Base-by-base conservation (phyloP, 2,888 invertebrate genomes). In the Plebejus anna region DNA sequence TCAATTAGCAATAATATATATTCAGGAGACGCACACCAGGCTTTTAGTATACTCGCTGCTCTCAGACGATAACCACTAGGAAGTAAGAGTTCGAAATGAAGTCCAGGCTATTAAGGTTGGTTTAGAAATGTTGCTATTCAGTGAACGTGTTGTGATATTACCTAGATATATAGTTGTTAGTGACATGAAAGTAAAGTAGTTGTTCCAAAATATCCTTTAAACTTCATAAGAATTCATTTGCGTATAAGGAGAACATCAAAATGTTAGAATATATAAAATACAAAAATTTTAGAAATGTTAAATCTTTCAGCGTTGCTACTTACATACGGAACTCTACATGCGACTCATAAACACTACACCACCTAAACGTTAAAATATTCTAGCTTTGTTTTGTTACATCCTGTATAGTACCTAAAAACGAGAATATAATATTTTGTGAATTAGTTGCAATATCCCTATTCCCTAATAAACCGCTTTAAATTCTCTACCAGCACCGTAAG, bases 1-100 rank as follows among this genome's bases (percentile, higher is more conserved):
- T 66, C 66, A 66, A 75, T 75, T 47, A 47, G 11, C 28, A 66
- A 75, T 75, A 66, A 47, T 36, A 66, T 42, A 75, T 42, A 75
- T 66, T 66, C 32, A 36, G 66, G 32, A 66, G 11, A 66, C 66
- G 5, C 32, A 13, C 32, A 66, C 36, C 13, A 36, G 32, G 32
- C 61, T 66, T 13, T 36, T 36, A 66, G 66, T 66, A 36, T 36
- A 66, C 66, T 66, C 4, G 66, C 9, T 32, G 16, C 66, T 66
- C 66, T 66, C 66, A 36, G 32, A 13, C 32, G 66, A 66, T 32
- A 3, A 66, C 66, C 13, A 66, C 66, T 66, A 66, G 16, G 36
- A 66, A 61, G 32, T 66, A 32, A 66, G 36, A 66, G 61, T 28
- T 61, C 61, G 16, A 66, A 66, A 66, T 66, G 66, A 66, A 66